These are phyloP conservation scores for Bimastos eiseni DNA, from an alignment of 2,888 invertebrate species.

Conservation along the genomic window DNA sequence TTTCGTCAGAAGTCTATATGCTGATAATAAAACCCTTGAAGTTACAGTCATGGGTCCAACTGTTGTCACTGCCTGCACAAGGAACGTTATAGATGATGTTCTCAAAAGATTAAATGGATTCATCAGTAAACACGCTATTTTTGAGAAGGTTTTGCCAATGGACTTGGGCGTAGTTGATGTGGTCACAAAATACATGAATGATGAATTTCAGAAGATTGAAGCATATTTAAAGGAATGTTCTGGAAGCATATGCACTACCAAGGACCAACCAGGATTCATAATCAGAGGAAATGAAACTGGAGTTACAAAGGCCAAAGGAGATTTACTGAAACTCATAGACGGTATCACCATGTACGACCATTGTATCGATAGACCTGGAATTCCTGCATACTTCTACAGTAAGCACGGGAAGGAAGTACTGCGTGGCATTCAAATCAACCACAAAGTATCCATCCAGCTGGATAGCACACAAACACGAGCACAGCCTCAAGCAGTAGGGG, in stretches of 20 bases:
- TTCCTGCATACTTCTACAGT: background rate
- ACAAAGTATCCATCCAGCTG: slow-evolving; percentile 9
- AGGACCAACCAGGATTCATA: background rate
- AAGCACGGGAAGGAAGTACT: background rate
- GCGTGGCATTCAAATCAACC: slow-evolving; percentile 17
- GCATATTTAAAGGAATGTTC: background rate
- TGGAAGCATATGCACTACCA: background rate
- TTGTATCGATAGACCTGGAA: slow-evolving; percentile 18
- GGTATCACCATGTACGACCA: background rate
- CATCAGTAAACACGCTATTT: slow-evolving; percentile 19
- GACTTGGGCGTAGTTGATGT: background rate
- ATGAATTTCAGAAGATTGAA: slow-evolving; percentile 21
- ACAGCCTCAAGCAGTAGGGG: background rate
- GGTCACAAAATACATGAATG: background rate
- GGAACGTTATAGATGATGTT: background rate
- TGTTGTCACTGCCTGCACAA: background rate
- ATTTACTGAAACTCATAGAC: background rate
- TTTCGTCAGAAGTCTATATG: background rate
- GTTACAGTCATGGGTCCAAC: background rate
- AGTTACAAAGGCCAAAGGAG: background rate
- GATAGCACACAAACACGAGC: background rate
- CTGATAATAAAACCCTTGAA: background rate
- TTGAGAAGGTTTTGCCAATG: background rate
- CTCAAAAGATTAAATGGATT: background rate
- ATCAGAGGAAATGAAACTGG: slow-evolving; percentile 8